Conservation (phyloP, 30 jellyfish, hydroid and myxozoan species). For the Nemopilema nomurai region DNA sequence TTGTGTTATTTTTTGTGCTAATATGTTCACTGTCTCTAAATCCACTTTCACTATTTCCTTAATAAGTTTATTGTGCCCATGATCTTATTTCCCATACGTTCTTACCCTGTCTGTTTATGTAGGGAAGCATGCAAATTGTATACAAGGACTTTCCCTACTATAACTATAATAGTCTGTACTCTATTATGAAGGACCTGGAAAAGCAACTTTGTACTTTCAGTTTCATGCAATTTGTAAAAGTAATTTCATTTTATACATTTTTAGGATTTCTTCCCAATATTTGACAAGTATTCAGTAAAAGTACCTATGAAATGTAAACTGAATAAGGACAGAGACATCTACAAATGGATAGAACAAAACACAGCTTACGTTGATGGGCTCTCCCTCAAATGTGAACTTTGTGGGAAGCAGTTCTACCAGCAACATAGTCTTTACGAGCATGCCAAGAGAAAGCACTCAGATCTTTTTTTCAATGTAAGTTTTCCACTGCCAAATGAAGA, state of each 20-base stretch:
- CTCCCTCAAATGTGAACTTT: slow-evolving; percentile 53
- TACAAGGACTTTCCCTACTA: no score
- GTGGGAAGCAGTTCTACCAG: slow-evolving; percentile 70
- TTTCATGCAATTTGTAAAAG: neutral
- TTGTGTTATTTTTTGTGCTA: no score
- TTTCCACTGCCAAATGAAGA: neutral
- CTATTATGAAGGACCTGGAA: no score
- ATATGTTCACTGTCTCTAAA: no score
- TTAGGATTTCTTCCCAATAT: slow-evolving; percentile 65
- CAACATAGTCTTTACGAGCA: slow-evolving; percentile 56
- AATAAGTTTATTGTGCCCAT: no score
- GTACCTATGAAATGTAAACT: slow-evolving; percentile 56
- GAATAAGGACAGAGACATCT: slow-evolving; percentile 37
- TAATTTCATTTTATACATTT: neutral
- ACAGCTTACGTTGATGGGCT: slow-evolving; percentile 26
- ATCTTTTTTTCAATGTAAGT: slow-evolving; percentile 25
- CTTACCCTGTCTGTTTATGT: no score
- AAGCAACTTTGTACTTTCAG: no score
- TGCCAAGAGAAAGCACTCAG: slow-evolving; percentile 56
- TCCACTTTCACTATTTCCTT: no score
- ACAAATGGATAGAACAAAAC: slow-evolving; percentile 41
- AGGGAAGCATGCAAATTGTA: no score
- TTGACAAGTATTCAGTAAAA: slow-evolving; percentile 26
- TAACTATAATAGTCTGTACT: no score
- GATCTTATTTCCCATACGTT: no score